Base-by-base conservation (phyloP, 2,888 invertebrate genomes). In the Achlya flavicornis region DNA sequence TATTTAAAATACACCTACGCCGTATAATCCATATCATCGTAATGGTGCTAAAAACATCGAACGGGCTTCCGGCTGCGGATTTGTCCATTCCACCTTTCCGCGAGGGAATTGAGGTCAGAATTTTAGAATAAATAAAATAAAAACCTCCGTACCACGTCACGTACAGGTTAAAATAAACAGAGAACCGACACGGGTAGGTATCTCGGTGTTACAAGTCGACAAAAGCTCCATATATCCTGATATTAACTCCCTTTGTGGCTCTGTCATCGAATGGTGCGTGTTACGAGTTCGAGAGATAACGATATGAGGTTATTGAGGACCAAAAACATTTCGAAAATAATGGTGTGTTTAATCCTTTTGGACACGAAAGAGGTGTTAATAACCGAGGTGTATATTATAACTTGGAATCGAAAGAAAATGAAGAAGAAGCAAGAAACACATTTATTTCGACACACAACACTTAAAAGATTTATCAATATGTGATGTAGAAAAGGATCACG, bases 221-320 rank as follows among this genome's bases (percentile, higher is more conserved):
- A 53, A 53, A 53, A 19, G 53, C 53, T 19, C 19, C 53, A 53
- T 19, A 53, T 53, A 53, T 19, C 43, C 62, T 16, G 62, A 62
- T 62, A 62, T 62, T 62, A 62, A 62, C 57, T 46, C 62, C 57
- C 62, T 62, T 57, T 62, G 62, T 62, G 57, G 57, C 38, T 35
- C 57, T 57, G 53, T 38, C 26, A 57, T 53, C 46, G 62, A 12
- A 14, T 62, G 61, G 61, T 57, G 14, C 57, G 59, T 12, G 57
- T 53, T 32, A 59, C 38, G 58, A 11, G 33, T n/a, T 48, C 53
- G 46, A 38, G 57, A 53, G 57, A 57, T 62, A 57, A 57, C 64
- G 32, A n/a, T 26, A 32, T 19, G 48, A 32, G 1, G 3, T 5
- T 10, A 19, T 41, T 41, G 3, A 4, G 19, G 10, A 19, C 16